Conservation (phyloP, 1,140 invertebrate species). For the Drosophila tropicalis region DNA sequence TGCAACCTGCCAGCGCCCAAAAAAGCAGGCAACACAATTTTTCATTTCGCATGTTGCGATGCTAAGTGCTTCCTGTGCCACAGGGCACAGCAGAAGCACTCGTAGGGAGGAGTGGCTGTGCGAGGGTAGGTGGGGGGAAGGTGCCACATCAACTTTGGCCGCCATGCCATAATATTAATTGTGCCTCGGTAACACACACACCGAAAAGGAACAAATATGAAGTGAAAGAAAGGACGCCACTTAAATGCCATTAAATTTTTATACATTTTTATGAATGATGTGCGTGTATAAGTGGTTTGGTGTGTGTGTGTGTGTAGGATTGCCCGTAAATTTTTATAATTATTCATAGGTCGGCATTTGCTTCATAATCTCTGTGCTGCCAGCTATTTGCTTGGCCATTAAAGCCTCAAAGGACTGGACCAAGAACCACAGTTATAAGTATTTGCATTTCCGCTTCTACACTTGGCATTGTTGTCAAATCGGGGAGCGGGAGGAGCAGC, state of each 20-base stretch:
- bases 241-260: conserved; percentile 81
- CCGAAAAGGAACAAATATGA: conserved; percentile 20
- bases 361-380: conserved; percentile 53
- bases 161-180: conserved; percentile 81
- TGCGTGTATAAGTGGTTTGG: conserved; percentile 35
- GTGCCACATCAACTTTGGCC: conserved; percentile 74
- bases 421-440: conserved; percentile 20
- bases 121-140: conserved; percentile 32
- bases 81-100: conserved; percentile 6
- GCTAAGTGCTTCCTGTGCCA: conserved; percentile 77
- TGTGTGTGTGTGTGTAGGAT: conserved; percentile 23
- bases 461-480: conserved; percentile 37
- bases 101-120: no score
- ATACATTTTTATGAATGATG: conserved; percentile 61
- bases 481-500: not conserved
- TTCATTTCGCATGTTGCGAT: conserved; percentile 78
- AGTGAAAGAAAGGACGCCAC: conserved; percentile 55
- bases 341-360: conserved; percentile 62
- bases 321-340: conserved; percentile 70
- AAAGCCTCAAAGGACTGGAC: conserved; percentile 36
- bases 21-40: conserved; percentile 69
- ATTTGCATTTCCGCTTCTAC: conserved; percentile 60
- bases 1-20: conserved; percentile 30
- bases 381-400: conserved; percentile 67
- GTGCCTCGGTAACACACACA: conserved; percentile 53